Base-by-base conservation (phyloP, 2,113 vertebrate genomes). In the Poeciliopsis prolifica region DNA sequence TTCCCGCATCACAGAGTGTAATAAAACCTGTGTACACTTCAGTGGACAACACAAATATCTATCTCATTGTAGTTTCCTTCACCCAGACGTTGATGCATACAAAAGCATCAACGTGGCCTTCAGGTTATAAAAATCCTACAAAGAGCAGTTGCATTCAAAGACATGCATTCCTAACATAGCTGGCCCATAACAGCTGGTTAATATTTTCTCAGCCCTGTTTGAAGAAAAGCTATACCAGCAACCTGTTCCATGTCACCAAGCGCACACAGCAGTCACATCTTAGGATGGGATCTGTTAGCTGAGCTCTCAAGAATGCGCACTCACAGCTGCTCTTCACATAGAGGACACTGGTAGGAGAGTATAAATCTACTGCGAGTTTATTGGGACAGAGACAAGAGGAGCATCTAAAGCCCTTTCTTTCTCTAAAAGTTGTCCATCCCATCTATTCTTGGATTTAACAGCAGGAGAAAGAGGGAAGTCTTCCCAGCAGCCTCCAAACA, bases 111-210 rank as follows among this genome's bases (percentile, higher is more conserved):
- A 24, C 74, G 61, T 76, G 74, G 81, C 81, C 84, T 71, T 74
- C 81, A 84, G 82, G 88, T 89, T 90, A 90, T 80, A 81, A 81
- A 63, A 87, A 79, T 62, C 64, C 48, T 78, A 80, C 30, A 67
- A 51, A 37, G 68, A 82, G 73, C 83, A 84, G 83, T 85, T 87
- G 82, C 63, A 79, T 70, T 86, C 75, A 83, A 90, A 92, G 79
- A 83, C 77, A 61, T n/a, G 69, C 91, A 93, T 94, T 94, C 89
- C 86, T 81, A 86, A 80, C 85, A 89, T 90, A 88, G 74, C 71
- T 88, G 61, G 58, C 70, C 40, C 72, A 78, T 86, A 91, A 89
- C 86, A 89, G 86, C 84, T 93, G 89, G 89, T 83, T 88, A 79
- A 88, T 90, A 85, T 91, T 91, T 90, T 87, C 80, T 82, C 14